These are phyloP conservation scores for Stomatorhinus ivindoensis DNA, from an alignment of 2,113 vertebrate genomes.

Conservation along the genomic window DNA sequence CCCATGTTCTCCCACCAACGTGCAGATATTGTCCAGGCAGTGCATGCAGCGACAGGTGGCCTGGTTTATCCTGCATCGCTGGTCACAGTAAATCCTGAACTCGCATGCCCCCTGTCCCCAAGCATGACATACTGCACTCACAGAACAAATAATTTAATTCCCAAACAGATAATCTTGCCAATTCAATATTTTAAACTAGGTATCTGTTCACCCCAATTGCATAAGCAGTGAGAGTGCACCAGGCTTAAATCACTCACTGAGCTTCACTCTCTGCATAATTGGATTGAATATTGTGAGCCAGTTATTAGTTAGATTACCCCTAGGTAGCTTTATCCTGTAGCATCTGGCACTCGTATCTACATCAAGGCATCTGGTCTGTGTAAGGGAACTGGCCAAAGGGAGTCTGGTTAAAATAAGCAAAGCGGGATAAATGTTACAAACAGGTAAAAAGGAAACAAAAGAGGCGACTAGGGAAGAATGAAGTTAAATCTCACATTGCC, in stretches of 20 bases:
- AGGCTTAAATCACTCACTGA: slow-evolving; percentile 62
- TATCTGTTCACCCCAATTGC: slow-evolving; percentile 42
- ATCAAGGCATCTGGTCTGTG: slow-evolving; percentile 73
- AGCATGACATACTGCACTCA: slow-evolving; percentile 29
- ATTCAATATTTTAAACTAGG: slow-evolving; percentile 31
- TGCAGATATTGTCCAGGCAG: neutral
- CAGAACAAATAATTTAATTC: slow-evolving; percentile 37
- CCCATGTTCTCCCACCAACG: neutral
- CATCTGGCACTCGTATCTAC: slow-evolving; percentile 73
- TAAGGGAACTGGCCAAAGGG: slow-evolving; percentile 69
- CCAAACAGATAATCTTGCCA: slow-evolving; percentile 40
- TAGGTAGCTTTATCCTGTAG: slow-evolving; percentile 53
- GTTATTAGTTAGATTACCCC: slow-evolving; percentile 74
- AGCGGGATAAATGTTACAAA: slow-evolving; percentile 32
- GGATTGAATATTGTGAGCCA: slow-evolving; percentile 66
- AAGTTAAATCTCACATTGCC: slow-evolving; percentile 53
- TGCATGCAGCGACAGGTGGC: neutral
- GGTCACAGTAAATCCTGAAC: slow-evolving; percentile 21
- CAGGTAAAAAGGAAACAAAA: neutral
- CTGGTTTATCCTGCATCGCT: slow-evolving; percentile 9
- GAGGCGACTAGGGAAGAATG: neutral
- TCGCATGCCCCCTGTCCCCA: slow-evolving; percentile 26
- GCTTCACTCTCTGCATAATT: slow-evolving; percentile 62
- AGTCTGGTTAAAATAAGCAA: slow-evolving; percentile 64
- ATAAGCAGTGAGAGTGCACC: slow-evolving; percentile 37